Evolutionary conservation across 2,113 vertebrate species (phyloP).

Genomic region (Paraplagusia blochii): DNA sequence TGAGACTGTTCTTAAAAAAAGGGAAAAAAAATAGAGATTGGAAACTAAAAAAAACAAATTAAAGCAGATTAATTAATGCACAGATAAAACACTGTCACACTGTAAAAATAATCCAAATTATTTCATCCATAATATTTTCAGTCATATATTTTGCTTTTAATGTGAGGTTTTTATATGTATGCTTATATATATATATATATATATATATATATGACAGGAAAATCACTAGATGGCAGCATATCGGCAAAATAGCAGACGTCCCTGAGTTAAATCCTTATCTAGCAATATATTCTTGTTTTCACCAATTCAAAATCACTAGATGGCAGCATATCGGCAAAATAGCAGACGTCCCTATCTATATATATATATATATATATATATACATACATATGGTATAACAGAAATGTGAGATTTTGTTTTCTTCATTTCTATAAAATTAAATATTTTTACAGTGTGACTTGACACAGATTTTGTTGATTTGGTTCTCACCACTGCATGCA

Average conservation of each 20-base stretch:
- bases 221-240: too few species aligned
- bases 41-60: slow-evolving; percentile 73
- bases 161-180: not conserved
- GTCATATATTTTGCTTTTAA: not conserved
- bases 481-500: slow-evolving; percentile 18
- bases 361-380: too few species aligned
- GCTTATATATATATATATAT: too few species aligned
- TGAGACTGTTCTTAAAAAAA: slow-evolving; percentile 40
- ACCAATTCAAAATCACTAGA: too few species aligned
- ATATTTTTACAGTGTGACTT: slow-evolving; percentile 41
- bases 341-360: too few species aligned
- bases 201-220: too few species aligned
- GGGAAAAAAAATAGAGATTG: slow-evolving; percentile 25
- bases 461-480: not conserved
- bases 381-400: too few species aligned
- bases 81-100: slow-evolving; percentile 42
- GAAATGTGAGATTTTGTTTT: too few species aligned
- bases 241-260: too few species aligned
- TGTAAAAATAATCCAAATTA: slow-evolving; percentile 37
- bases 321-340: too few species aligned
- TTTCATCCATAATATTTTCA: not conserved
- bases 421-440: slow-evolving; percentile 1
- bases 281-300: too few species aligned
- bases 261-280: too few species aligned
- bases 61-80: slow-evolving; percentile 77